A percentile compares a stretch with the other conserved stretches of the same genome.
phyloP scores from a whole-genome alignment of 2,113 vertebrate species.

The western clawed frog (Xenopus tropicalis) region DNA sequence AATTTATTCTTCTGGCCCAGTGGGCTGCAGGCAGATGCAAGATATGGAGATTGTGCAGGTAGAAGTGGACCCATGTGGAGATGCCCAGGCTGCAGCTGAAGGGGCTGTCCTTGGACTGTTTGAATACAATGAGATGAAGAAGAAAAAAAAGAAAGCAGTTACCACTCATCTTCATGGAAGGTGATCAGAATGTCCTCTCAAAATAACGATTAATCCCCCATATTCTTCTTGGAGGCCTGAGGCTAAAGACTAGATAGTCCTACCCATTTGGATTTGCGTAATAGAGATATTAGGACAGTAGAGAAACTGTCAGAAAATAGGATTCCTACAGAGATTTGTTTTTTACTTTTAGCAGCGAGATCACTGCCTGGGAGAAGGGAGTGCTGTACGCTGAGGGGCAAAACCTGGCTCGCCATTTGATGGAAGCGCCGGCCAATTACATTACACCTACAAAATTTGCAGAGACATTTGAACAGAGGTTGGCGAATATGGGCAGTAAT shows the following conservation, averaged over 20 bases:
- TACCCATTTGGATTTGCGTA: no score
- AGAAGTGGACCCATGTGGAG: slow-evolving; percentile 91
- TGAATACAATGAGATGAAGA: slow-evolving; percentile 86
- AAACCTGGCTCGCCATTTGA: slow-evolving; percentile 86
- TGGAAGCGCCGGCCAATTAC: slow-evolving; percentile 92
- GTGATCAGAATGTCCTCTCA: slow-evolving; percentile 57
- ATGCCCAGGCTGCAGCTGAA: slow-evolving; percentile 89
- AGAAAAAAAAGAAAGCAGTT: slow-evolving; percentile 81
- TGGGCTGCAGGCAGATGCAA: slow-evolving; percentile 82
- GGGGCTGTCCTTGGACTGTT: slow-evolving; percentile 85
- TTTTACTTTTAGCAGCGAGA: slow-evolving; percentile 62
- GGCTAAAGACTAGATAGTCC: no score
- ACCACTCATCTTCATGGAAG: slow-evolving; percentile 75
- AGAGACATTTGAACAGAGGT: slow-evolving; percentile 75
- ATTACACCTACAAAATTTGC: slow-evolving; percentile 87
- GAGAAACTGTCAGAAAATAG: no score
- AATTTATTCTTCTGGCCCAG: slow-evolving; percentile 53
- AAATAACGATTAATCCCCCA: background rate
- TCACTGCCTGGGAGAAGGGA: slow-evolving; percentile 80
- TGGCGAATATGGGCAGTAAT: slow-evolving; percentile 62
- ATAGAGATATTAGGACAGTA: no score
- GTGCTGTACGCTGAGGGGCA: slow-evolving; percentile 84
- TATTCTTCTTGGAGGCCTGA: no score
- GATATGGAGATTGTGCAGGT: slow-evolving; percentile 80
- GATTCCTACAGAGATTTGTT: background rate